phyloP scores from a whole-genome alignment of 2,888 invertebrate genomes.

The Branchipolynoe longqiensis region DNA sequence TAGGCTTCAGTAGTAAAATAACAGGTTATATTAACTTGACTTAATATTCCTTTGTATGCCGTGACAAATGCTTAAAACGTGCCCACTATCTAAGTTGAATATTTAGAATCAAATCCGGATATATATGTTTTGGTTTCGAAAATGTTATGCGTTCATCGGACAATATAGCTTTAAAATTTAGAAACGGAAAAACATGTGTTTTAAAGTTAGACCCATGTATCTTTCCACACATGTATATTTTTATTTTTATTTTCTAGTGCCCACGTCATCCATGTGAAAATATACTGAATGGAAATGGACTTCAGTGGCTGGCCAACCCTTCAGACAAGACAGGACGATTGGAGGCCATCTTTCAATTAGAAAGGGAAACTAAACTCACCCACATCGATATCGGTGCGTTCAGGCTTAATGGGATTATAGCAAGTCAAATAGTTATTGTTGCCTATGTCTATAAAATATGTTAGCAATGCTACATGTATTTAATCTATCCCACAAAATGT shows the following conservation, averaged over 20 bases:
- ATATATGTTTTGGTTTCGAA: too few species aligned
- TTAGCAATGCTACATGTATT: background rate
- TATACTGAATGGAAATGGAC: slow-evolving; percentile 71
- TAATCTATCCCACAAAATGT: background rate
- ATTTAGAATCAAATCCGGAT: too few species aligned
- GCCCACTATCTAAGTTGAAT: too few species aligned
- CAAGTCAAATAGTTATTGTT: background rate
- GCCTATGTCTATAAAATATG: background rate
- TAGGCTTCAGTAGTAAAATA: too few species aligned
- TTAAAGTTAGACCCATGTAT: background rate
- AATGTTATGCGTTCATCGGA: too few species aligned
- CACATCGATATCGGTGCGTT: slow-evolving; percentile 75
- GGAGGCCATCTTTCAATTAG: slow-evolving; percentile 74
- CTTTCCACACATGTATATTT: background rate
- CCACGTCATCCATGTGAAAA: slow-evolving; percentile 73
- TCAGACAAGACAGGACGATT: slow-evolving; percentile 71
- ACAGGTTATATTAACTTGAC: too few species aligned
- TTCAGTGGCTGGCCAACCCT: slow-evolving; percentile 73
- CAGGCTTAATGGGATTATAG: background rate
- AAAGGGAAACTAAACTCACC: slow-evolving; percentile 70
- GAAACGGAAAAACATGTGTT: background rate
- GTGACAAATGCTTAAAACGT: too few species aligned
- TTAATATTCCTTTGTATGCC: too few species aligned
- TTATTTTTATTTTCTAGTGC: slow-evolving; percentile 69
- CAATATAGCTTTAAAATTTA: too few species aligned